Base-by-base conservation (phyloP, 2,797 vertebrate species). In the Bufotes viridis region DNA sequence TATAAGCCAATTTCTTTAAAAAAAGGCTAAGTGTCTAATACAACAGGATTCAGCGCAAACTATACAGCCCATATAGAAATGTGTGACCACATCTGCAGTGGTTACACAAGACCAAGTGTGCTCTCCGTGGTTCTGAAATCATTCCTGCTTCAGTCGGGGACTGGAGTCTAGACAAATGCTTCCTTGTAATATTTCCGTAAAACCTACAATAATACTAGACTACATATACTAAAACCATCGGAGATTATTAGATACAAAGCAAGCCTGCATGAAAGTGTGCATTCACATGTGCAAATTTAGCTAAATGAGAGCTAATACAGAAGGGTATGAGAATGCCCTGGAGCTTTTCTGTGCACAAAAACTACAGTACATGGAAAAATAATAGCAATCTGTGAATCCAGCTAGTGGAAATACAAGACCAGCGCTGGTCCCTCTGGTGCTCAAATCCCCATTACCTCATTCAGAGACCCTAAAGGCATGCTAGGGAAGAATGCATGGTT, bases 91-190 rank as follows among this genome's bases (percentile, higher is more conserved):
- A 76, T 74, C 72, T 75, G 72, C 72, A 61, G 17, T 14, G 34
- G 79, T 42, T 42, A 34, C n/a, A 61, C 57, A 81, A 63, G 15
- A 34, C 58, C 78, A 60, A 42, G 18, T 13, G 55, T 22, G 63
- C 88, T 88, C 49, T 83, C 90, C 90, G 24, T 63, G 87, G 91
- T 88, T 26, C 82, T 90, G 90, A 89, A 90, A 69, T 58, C 26
- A 55, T 74, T 69, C 63, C 55, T 29, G 42, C 26, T 57, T 61
- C 42, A 51, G 3, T 22, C 74, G n/a, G 14, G 20, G 20, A 13
- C 20, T 24, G 74, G 49, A 24, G 51, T 55, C 75, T 24, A 55
- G 4, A 55, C 51, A n/a, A 55, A 78, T 55, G 51, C 22, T 78
- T 78, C 24, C 0, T 51, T 78, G 24, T 55, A 55, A 55, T 55